Conservation (phyloP, 1,140 invertebrate genomes). For the Drosophila tristis region DNA sequence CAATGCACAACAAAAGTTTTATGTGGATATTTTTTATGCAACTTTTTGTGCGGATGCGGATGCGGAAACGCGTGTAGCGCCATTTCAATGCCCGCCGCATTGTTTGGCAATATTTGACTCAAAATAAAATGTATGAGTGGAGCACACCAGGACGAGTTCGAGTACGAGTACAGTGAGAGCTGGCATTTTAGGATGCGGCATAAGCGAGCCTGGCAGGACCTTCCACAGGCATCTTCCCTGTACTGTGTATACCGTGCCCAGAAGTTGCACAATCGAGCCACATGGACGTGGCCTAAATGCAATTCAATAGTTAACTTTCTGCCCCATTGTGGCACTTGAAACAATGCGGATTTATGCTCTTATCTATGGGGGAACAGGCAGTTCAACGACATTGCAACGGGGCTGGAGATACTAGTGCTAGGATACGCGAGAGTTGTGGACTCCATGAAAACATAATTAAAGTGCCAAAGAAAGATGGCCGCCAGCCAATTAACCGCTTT, state of each 20-base stretch:
- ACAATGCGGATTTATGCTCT: conserved; percentile 63
- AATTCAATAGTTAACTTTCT: conserved; percentile 73
- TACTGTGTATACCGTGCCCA: background rate
- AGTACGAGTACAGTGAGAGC: conserved; percentile 1
- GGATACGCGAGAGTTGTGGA: conserved; percentile 9
- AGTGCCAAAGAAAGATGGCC: conserved; percentile 58
- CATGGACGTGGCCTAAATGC: conserved; percentile 64
- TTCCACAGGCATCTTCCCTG: conserved; percentile 26
- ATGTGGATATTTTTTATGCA: conserved; percentile 44
- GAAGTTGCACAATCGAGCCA: conserved; percentile 44
- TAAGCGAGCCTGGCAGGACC: conserved; percentile 1
- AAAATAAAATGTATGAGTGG: conserved; percentile 28
- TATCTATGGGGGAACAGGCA: conserved; percentile 30
- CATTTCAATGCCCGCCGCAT: conserved; percentile 56
- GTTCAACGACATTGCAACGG: conserved; percentile 58
- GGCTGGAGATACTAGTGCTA: background rate
- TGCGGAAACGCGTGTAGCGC: conserved; percentile 73
- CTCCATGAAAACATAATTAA: conserved; percentile 65
- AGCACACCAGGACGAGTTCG: background rate
- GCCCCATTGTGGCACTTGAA: conserved; percentile 41
- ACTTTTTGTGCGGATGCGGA: conserved; percentile 68
- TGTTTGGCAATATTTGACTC: conserved; percentile 55
- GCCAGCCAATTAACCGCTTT: conserved; percentile 62
- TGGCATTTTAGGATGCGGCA: background rate
- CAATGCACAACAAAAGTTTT: conserved; percentile 76